Base-by-base conservation (phyloP, 2,888 invertebrate species). In the Empis livida region DNA sequence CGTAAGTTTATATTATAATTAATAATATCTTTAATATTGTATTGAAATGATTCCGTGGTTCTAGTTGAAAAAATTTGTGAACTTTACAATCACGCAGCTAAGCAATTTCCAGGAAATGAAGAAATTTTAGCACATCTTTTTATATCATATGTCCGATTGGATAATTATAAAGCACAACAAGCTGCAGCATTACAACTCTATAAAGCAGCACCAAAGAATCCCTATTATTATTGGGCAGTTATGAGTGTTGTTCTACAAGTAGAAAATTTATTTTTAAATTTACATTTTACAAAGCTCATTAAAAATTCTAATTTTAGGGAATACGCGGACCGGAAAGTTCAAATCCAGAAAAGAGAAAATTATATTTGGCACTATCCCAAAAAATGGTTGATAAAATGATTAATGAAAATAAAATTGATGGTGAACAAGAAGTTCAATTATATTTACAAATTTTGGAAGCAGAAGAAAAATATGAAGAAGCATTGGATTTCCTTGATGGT, bases 211-310 rank as follows among this genome's bases (percentile, higher is more conserved):
- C 86, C 90, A 3, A 95, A 95, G 67, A 92, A 91, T 66, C 94
- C 94, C 0, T 97, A 97, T 65, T 95, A 94, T 65, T 95, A 93
- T 67, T 99, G 97, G 99, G 89, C 91, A 16, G 86, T 97, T 10
- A 95, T 96, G 89, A 95, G 95, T 64, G 81, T 93, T 56, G 84
- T 96, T 17, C 79, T 96, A 73, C 96, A 96, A 78, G 91, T 89
- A 58, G 55, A 54, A 54, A 15, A 15, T 1, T 20, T 10, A n/a
- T n/a, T n/a, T n/a, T n/a, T n/a, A n/a, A n/a, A n/a, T n/a, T n/a
- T n/a, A n/a, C n/a, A n/a, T n/a, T n/a, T n/a, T n/a, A n/a, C n/a
- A 6, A 15, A 11, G 8, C 8, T 44, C 4, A 9, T n/a, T 27
- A 13, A 16, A 37, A 43, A 23, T n/a, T 38, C 14, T 43, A 27